A percentile compares a stretch with the other conserved stretches of the same genome.
Evolutionary conservation across 2,113 vertebrate genomes (phyloP).

Genomic region (Caretta caretta): DNA sequence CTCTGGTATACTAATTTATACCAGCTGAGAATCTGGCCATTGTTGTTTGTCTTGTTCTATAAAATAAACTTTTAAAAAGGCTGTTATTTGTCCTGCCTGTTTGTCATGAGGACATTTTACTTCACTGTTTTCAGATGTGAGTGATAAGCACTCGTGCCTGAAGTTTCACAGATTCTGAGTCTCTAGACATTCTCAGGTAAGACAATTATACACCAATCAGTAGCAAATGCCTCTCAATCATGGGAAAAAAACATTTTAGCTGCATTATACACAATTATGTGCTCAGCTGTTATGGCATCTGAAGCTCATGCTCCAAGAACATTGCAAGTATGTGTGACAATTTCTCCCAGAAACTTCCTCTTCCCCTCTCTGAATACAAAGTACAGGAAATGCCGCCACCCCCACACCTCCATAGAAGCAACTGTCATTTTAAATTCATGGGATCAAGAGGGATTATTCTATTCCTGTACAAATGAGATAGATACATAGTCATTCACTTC

Average conservation of each 20-base stretch:
- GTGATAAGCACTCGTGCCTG: neutral
- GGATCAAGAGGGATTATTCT: neutral
- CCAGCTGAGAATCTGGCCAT: neutral
- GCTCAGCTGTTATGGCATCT: constrained; percentile 41
- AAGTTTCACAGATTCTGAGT: constrained; percentile 11
- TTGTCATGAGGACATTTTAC: neutral
- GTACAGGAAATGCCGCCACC: neutral
- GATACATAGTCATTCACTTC: neutral
- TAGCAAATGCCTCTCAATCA: constrained; percentile 42
- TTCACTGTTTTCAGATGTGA: neutral
- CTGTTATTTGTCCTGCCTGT: neutral
- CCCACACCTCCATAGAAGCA: neutral
- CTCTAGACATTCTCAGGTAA: constrained; percentile 30
- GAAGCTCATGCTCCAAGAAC: constrained; percentile 17
- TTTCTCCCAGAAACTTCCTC: constrained; percentile 5
- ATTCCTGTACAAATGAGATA: neutral
- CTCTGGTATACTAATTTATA: neutral
- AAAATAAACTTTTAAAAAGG: constrained; percentile 46
- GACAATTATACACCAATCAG: constrained; percentile 28
- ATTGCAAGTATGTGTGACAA: neutral
- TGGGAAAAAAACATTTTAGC: constrained; percentile 39
- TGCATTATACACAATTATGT: constrained; percentile 58
- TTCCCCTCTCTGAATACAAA: neutral
- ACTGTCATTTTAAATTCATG: constrained; percentile 3
- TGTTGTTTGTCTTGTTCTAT: constrained; percentile 43